Conservation (phyloP, 1,140 invertebrate genomes). For the Ips typographus region DNA sequence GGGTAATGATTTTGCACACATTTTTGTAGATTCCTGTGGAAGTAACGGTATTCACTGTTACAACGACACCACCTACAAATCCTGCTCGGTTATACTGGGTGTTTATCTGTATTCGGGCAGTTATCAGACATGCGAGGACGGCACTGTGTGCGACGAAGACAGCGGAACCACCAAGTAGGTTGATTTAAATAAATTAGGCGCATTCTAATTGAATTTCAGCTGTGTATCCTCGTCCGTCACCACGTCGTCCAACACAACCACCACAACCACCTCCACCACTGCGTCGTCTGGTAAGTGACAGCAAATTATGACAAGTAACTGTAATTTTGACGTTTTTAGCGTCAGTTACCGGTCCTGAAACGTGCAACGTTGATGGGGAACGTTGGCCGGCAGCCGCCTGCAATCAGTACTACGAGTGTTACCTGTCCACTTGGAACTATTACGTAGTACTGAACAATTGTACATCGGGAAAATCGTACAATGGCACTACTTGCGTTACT, state of each 20-base stretch:
- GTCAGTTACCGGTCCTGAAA: conserved; percentile 6
- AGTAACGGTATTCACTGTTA: conserved; percentile 3
- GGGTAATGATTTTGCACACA: no score
- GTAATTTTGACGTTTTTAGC: not conserved
- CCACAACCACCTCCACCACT: not conserved
- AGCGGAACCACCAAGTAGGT: conserved; percentile 3
- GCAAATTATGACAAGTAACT: not conserved
- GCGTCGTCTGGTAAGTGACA: not conserved
- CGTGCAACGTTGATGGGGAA: conserved; percentile 3
- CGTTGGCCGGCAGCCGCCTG: conserved; percentile 8
- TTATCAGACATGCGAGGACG: not conserved
- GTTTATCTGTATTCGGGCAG: not conserved
- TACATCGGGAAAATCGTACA: not conserved
- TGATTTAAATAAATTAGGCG: not conserved
- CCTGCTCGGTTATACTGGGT: not conserved
- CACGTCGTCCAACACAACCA: not conserved
- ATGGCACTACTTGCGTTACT: conserved; percentile 8
- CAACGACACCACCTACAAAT: conserved; percentile 7
- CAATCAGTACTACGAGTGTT: conserved; percentile 19
- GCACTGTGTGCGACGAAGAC: conserved; percentile 8
- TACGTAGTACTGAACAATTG: conserved; percentile 12
- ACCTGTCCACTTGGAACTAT: conserved; percentile 6
- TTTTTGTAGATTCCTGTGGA: not conserved
- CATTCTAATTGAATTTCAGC: not conserved
- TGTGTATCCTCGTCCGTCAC: not conserved